phyloP scores from a whole-genome alignment of 2,888 invertebrate species.

The Cotesia congregata region DNA sequence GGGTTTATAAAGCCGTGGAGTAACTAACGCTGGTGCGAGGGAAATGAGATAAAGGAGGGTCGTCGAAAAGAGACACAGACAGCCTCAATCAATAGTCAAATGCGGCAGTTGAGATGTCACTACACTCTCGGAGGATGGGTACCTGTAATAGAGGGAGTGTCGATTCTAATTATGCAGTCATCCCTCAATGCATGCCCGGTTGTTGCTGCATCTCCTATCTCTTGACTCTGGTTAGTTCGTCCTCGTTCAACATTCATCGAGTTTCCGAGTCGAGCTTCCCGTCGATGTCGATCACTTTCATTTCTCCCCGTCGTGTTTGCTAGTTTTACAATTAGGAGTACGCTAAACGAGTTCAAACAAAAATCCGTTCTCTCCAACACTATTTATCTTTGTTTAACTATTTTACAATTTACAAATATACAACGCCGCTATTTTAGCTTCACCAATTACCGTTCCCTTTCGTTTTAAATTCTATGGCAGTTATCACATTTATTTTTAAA shows the following conservation, averaged over 20 bases:
- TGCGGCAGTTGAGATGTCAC: conserved; percentile 55
- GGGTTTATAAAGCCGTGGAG: conserved; percentile 42
- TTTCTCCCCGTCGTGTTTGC: background rate
- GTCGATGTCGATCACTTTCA: background rate
- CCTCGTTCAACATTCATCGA: background rate
- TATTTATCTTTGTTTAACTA: background rate
- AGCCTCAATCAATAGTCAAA: conserved; percentile 55
- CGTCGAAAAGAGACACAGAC: background rate
- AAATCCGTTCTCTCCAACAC: background rate
- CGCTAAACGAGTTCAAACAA: background rate
- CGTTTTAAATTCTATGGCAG: too few species aligned
- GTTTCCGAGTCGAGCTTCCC: background rate
- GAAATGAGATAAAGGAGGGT: conserved; percentile 41
- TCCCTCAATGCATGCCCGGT: conserved; percentile 49
- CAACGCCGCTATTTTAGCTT: background rate
- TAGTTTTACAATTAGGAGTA: background rate
- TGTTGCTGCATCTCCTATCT: conserved; percentile 44
- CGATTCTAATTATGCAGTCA: conserved; percentile 55
- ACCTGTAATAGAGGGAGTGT: conserved; percentile 54
- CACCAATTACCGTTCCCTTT: background rate
- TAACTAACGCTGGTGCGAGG: conserved; percentile 30
- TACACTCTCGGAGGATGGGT: conserved; percentile 43
- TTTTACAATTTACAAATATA: background rate
- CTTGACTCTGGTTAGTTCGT: conserved; percentile 40
- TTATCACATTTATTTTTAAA: too few species aligned